Percentiles rank a stretch among this genome's conserved stretches.
phyloP scores from a whole-genome alignment of 2,888 invertebrate species.

The Platerodrilus igneus region DNA sequence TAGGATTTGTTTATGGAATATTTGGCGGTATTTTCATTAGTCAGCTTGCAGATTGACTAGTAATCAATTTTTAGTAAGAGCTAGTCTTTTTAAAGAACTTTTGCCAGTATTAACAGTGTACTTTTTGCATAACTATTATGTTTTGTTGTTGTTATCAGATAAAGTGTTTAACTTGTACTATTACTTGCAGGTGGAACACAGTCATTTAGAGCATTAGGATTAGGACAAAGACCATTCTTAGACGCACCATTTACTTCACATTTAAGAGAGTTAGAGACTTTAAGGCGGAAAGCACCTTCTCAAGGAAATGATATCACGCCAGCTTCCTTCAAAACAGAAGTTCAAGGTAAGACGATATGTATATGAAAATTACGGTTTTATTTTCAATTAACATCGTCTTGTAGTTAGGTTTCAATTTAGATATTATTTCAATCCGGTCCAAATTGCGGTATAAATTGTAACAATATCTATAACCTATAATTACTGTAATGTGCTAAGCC shows the following conservation, averaged over 20 bases:
- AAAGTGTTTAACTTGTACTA: constrained; percentile 11
- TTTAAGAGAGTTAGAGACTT: constrained; percentile 64
- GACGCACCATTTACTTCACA: constrained; percentile 60
- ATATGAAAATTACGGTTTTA: not conserved
- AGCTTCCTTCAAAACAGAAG: constrained; percentile 29
- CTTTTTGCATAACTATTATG: no score
- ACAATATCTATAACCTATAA: constrained; percentile 26
- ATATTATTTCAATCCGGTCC: constrained; percentile 28
- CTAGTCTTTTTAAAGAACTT: no score
- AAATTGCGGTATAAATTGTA: constrained; percentile 21
- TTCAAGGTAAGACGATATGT: constrained; percentile 26
- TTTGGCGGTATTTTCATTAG: no score
- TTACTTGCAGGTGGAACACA: constrained; percentile 50
- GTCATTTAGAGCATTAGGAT: constrained; percentile 68
- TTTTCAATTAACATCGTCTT: constrained; percentile 25
- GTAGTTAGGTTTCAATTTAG: constrained; percentile 33
- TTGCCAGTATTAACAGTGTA: no score
- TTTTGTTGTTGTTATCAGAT: not conserved
- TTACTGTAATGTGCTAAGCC: constrained; percentile 24
- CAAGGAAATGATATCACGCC: constrained; percentile 35
- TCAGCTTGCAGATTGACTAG: no score
- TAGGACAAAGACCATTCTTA: constrained; percentile 69
- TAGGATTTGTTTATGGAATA: no score
- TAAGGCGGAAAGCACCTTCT: constrained; percentile 57
- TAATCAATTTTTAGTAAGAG: no score